Base-by-base conservation (phyloP, 2,113 vertebrate genomes). In the Toxotes jaculatrix region DNA sequence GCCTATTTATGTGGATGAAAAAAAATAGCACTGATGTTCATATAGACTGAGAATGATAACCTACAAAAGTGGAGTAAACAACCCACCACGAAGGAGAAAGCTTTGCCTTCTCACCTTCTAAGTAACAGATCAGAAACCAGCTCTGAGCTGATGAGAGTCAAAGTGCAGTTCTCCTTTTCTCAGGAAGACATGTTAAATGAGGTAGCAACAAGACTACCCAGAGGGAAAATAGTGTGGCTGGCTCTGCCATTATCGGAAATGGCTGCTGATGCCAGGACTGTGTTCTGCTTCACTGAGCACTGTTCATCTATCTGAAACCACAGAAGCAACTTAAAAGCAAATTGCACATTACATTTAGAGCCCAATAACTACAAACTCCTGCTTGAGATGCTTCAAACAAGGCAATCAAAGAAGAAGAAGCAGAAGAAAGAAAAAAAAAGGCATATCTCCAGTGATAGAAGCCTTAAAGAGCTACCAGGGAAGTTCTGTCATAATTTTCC, bases 251-350 rank as follows among this genome's bases (percentile, higher is more conserved):
- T 56, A 85, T 77, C 4, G 0, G 57, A 78, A 86, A 84, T 70
- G 59, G 60, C 53, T 65, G 61, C 62, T 23, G 78, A 80, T 78
- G 84, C 79, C 77, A 77, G 66, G 61, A 63, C 74, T 40, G 73
- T 2, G 47, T 72, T 74, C n/a, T 49, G 68, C 69, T 67, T 78
- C 66, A 23, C 53, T 71, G 77, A 78, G 36, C 49, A 17, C 34
- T 11, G 55, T 19, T 84, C 73, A 72, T 86, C 75, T 32, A 68
- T 77, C 67, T 17, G 38, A 89, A 82, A 88, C 75, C 81, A 77
- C 68, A 71, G 42, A 59, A 23, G 23, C 47, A 56, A 77, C 56
- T 21, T 31, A 36, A 82, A 78, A 31, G 75, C 76, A 76, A 82
- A 87, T 62, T 66, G 64, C 82, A 88, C 80, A 84, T 67, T 34